Percentiles rank a stretch among this genome's conserved stretches.
These are phyloP conservation scores for Aurelia sp. DNA, from an alignment of 30 jellyfish, hydroid and myxozoan species.

Conservation along the genomic window DNA sequence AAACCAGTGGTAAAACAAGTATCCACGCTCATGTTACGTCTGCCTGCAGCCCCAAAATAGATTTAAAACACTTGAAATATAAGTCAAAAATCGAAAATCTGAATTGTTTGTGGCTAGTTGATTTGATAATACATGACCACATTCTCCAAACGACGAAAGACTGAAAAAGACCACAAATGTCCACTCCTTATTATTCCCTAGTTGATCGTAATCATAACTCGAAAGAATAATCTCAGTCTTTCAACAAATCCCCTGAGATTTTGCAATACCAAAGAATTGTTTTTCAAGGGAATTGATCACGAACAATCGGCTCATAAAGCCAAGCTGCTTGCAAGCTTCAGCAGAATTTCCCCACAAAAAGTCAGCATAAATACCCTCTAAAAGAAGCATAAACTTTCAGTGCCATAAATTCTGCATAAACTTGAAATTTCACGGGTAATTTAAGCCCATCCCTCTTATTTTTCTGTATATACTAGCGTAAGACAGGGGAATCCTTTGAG, in stretches of 20 bases:
- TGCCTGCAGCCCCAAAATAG: background rate
- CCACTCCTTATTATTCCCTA: constrained; percentile 17
- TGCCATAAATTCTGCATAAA: too few species aligned
- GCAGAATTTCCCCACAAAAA: background rate
- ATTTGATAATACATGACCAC: constrained; percentile 17
- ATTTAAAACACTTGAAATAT: background rate
- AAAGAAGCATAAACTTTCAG: too few species aligned
- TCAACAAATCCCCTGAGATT: constrained; percentile 32
- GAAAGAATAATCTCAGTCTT: constrained; percentile 18
- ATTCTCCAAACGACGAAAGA: constrained; percentile 13
- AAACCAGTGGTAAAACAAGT: too few species aligned
- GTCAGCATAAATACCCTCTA: too few species aligned
- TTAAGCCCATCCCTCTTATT: too few species aligned
- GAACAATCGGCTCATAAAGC: constrained; percentile 22
- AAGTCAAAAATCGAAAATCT: background rate
- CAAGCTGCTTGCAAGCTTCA: background rate
- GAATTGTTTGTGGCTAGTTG: background rate
- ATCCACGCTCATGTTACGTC: too few species aligned
- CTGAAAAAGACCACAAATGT: constrained; percentile 43
- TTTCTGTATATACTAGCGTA: too few species aligned
- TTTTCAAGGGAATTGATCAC: background rate
- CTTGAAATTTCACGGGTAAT: too few species aligned
- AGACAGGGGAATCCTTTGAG: too few species aligned
- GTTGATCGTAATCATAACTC: constrained; percentile 27
- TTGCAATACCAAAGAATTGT: constrained; percentile 57